phyloP scores from a whole-genome alignment of 2,888 invertebrate genomes.

The Lysandra coridon region DNA sequence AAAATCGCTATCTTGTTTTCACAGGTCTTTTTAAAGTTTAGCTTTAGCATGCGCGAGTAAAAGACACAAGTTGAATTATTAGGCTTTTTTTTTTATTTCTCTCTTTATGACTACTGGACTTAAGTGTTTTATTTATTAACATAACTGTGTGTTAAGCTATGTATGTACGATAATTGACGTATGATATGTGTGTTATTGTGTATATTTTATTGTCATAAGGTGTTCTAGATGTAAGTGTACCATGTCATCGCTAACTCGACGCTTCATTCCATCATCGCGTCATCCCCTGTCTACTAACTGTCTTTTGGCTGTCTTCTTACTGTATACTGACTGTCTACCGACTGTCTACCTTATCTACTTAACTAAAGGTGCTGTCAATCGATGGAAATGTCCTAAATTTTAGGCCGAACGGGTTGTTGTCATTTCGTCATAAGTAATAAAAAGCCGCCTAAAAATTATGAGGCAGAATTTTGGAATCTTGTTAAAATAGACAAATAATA shows the following conservation, averaged over 20 bases:
- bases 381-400: slow-evolving; percentile 27
- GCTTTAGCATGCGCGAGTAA: no score
- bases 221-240: slow-evolving; percentile 42
- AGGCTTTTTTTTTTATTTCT: no score
- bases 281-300: slow-evolving; percentile 11
- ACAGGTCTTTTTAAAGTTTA: no score
- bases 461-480: neutral
- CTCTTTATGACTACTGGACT: no score
- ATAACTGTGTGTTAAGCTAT: neutral
- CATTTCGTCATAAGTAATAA: neutral
- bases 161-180: neutral
- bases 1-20: no score
- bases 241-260: slow-evolving; percentile 59
- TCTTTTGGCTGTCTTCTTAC: neutral
- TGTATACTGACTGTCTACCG: neutral
- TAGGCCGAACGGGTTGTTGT: neutral
- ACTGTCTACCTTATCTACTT: neutral
- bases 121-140: no score
- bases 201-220: slow-evolving; percentile 22
- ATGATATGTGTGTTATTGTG: neutral
- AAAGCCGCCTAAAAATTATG: neutral
- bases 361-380: slow-evolving; percentile 24
- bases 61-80: no score
- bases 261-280: slow-evolving; percentile 54
- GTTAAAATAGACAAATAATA: no score